phyloP scores from a whole-genome alignment of 1,140 invertebrate species.

The Listronotus bonariensis region DNA sequence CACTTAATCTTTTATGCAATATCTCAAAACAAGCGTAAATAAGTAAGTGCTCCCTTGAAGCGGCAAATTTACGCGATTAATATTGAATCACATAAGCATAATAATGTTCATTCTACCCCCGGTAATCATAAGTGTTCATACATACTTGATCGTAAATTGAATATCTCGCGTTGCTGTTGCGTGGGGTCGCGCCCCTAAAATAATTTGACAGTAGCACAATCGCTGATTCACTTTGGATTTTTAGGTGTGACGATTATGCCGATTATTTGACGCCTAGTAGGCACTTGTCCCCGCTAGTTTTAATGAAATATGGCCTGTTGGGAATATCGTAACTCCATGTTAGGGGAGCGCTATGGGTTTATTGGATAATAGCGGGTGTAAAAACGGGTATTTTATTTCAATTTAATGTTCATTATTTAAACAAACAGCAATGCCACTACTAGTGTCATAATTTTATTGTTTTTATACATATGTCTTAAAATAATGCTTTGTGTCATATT shows the following conservation, averaged over 20 bases:
- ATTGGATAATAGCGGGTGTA: not conserved
- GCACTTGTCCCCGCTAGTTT: slow-evolving; percentile 44
- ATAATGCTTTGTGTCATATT: too few species aligned
- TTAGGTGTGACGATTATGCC: slow-evolving; percentile 55
- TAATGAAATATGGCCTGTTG: slow-evolving; percentile 55
- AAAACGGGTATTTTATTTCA: slow-evolving; percentile 1
- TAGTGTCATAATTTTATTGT: too few species aligned
- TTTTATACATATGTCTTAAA: too few species aligned
- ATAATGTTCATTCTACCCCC: slow-evolving; percentile 43
- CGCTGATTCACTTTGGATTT: slow-evolving; percentile 56
- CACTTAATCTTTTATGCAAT: slow-evolving; percentile 19
- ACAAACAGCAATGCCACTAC: not conserved
- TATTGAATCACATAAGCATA: slow-evolving; percentile 47
- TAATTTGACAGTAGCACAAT: slow-evolving; percentile 51
- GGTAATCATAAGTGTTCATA: slow-evolving; percentile 53
- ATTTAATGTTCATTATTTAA: not conserved
- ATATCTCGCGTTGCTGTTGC: slow-evolving; percentile 45
- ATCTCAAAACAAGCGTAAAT: slow-evolving; percentile 36
- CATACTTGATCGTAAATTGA: slow-evolving; percentile 53
- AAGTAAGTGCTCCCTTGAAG: slow-evolving; percentile 31
- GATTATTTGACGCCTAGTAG: slow-evolving; percentile 49
- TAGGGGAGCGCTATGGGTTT: slow-evolving; percentile 15
- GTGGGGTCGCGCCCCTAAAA: slow-evolving; percentile 47
- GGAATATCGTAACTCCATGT: slow-evolving; percentile 39
- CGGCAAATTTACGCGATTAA: slow-evolving; percentile 37